These are phyloP conservation scores for Lepeophtheirus nordmannii DNA, from an alignment of 2,888 invertebrate species.

Conservation along the genomic window DNA sequence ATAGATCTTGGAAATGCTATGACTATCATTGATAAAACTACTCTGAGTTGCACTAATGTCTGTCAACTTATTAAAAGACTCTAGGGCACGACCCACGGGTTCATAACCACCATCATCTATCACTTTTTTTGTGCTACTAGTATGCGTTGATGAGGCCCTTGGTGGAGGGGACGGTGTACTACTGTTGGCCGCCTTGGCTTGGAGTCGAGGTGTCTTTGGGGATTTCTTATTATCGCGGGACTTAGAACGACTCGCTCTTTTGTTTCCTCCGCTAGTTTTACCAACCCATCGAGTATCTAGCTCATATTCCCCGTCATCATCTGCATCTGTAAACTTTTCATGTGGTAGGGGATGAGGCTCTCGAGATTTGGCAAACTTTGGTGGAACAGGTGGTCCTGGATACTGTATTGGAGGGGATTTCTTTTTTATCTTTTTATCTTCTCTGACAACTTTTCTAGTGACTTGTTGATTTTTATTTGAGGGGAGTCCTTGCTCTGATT, in stretches of 20 bases:
- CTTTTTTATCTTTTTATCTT: neutral
- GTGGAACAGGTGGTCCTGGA: neutral
- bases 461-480: too few relatives aligned
- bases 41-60: neutral
- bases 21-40: too few relatives aligned
- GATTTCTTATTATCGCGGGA: neutral
- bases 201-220: neutral
- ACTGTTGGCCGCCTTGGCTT: neutral
- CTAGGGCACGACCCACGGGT: constrained; percentile 4
- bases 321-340: neutral
- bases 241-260: neutral
- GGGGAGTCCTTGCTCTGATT: too few relatives aligned
- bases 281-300: neutral
- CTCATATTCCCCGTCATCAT: neutral
- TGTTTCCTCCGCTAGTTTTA: too few relatives aligned
- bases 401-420: neutral
- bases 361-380: neutral
- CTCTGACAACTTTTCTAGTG: too few relatives aligned
- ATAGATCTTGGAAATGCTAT: neutral
- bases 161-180: neutral
- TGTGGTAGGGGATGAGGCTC: constrained; percentile 1
- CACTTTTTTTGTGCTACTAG: neutral
- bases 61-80: neutral
- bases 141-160: neutral
- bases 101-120: constrained; percentile 13